Conservation (phyloP, 2,113 vertebrate species). For the Rallus limicola region DNA sequence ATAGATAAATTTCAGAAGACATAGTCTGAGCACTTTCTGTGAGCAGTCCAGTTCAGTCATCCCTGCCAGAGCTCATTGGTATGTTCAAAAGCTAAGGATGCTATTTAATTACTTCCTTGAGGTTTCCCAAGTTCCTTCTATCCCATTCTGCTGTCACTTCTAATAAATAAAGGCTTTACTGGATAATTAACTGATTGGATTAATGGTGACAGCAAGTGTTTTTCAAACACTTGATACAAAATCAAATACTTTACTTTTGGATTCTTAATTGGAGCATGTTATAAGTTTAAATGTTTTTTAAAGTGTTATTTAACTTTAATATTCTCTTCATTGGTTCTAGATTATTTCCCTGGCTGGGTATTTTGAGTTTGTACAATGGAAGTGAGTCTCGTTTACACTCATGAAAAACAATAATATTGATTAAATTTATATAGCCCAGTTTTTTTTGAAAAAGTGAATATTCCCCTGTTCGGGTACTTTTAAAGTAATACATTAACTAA, state of each 20-base stretch:
- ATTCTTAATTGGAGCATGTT: not conserved
- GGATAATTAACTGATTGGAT: not conserved
- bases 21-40: not conserved
- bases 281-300: not conserved
- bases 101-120: not conserved
- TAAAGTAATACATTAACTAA: not conserved
- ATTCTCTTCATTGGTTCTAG: not conserved
- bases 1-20: not conserved
- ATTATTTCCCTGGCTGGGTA: not conserved
- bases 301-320: not conserved
- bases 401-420: not conserved
- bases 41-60: not conserved
- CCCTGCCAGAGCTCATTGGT: not conserved
- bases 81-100: not conserved
- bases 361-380: not conserved
- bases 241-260: not conserved
- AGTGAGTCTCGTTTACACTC: not conserved
- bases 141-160: not conserved
- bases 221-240: conserved; percentile 28
- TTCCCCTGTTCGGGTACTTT: not conserved
- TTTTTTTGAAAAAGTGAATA: not conserved
- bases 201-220: conserved; percentile 8
- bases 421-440: not conserved
- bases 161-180: conserved; percentile 2
- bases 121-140: not conserved